A percentile compares a stretch with the other conserved stretches of the same genome.
Conservation (phyloP, 2,888 invertebrate species). For the Euclidia mi region DNA sequence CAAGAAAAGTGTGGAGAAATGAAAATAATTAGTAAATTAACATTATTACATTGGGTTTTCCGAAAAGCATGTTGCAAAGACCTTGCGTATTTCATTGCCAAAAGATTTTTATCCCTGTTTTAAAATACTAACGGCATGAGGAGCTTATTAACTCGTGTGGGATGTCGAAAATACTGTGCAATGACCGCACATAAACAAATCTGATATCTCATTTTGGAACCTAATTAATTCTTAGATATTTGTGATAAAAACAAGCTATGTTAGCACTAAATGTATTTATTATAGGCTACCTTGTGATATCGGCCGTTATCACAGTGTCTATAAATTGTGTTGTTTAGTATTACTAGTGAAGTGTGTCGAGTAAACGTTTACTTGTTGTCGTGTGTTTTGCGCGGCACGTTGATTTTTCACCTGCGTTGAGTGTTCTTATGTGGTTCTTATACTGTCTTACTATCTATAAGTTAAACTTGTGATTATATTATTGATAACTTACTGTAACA, state of each 20-base stretch:
- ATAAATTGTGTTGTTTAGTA: constrained; percentile 78
- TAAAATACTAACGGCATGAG: too few relatives aligned
- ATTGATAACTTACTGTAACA: constrained; percentile 67
- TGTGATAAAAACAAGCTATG: constrained; percentile 2
- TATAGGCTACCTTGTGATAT: constrained; percentile 80
- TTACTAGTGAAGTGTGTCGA: constrained; percentile 71
- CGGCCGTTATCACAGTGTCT: constrained; percentile 84
- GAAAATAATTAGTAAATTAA: too few relatives aligned
- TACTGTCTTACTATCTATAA: constrained; percentile 7
- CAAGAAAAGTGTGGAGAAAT: too few relatives aligned
- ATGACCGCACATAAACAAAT: too few relatives aligned
- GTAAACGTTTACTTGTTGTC: constrained; percentile 72
- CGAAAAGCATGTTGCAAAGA: too few relatives aligned
- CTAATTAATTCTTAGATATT: background rate
- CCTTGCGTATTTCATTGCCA: too few relatives aligned
- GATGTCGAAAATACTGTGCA: too few relatives aligned
- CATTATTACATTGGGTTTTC: too few relatives aligned
- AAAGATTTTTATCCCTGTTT: too few relatives aligned
- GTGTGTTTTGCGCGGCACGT: constrained; percentile 48
- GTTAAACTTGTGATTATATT: constrained; percentile 31
- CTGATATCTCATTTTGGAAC: too few relatives aligned
- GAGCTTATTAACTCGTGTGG: too few relatives aligned
- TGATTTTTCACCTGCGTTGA: constrained; percentile 25
- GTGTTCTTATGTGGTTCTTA: constrained; percentile 6
- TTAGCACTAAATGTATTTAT: constrained; percentile 54